Evolutionary conservation across 2,888 invertebrate species (phyloP), one percentile per base, ranked within the genome.

Genomic region (Drosophila prolongata): DNA sequence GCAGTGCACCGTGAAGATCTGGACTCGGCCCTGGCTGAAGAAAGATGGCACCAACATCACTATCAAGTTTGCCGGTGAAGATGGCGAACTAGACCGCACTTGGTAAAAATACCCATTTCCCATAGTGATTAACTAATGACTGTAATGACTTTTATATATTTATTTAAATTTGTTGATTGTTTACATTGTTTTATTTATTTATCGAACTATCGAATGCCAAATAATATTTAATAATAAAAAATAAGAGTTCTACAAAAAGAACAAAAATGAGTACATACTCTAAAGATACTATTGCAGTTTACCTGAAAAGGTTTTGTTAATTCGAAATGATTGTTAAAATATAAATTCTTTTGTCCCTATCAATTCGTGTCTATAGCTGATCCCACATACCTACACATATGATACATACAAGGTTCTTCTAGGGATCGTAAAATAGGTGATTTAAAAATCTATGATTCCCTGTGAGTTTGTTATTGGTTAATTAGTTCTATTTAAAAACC

Each of bases 1-100:
- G 38, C 43, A 77, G 37, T 77, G 78, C 50, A 66, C 66, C 0
- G 68, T 90, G 0, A 50, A 75, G 30, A 80, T 89, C 58, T 89
- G 79, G 78, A 66, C 54, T 4, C 88, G 61, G n/a, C 40, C 77
- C 1, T 89, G 90, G 90, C 60, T 85, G 3, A 6, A 53, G 37
- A 50, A 71, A 16, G 49, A 78, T 40, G 78, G 71, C 13, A 78
- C 83, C 54, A 82, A 87, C 34, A 70, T 89, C 3, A 77, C 69
- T 14, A 76, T 89, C 13, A 54, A 80, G 13, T 78, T 75, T 46
- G 52, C 67, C 2, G 83, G 69, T 6, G 82, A 76, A 1, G 70
- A 60, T 16, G 37, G 19, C 19, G 55, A 40, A 19, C 30, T 84
- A 9, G 68, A 78, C 13, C 49, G 50, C n/a, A 78, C 80, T 11